Evolutionary conservation across 2,888 invertebrate species (phyloP).

Genomic region (Ypsolopha sequella): DNA sequence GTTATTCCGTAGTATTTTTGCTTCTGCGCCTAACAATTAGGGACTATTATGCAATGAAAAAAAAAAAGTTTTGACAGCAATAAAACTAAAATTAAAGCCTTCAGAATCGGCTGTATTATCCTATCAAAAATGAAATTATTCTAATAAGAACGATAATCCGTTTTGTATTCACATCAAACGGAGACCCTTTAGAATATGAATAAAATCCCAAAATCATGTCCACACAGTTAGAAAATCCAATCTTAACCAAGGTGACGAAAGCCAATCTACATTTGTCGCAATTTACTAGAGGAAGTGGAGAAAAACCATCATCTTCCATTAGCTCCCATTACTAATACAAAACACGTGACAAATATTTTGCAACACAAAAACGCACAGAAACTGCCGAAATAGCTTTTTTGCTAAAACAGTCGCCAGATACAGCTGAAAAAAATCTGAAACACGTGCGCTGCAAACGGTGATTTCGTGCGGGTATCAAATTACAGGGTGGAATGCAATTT

Average conservation of each 20-base stretch:
- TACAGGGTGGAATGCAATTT: slow-evolving; percentile 30
- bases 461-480: slow-evolving; percentile 62
- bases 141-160: too few species aligned
- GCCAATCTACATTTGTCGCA: slow-evolving; percentile 37
- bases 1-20: too few species aligned
- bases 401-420: slow-evolving; percentile 8
- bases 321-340: slow-evolving; percentile 49
- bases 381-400: slow-evolving; percentile 10
- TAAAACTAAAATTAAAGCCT: too few species aligned
- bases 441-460: slow-evolving; percentile 49
- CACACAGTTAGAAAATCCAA: too few species aligned
- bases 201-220: too few species aligned
- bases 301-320: slow-evolving; percentile 44
- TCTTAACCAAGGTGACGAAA: background rate
- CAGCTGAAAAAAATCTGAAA: slow-evolving; percentile 1
- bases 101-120: too few species aligned
- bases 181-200: too few species aligned
- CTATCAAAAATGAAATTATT: too few species aligned
- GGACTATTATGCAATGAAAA: too few species aligned
- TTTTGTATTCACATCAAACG: too few species aligned
- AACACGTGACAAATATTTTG: slow-evolving; percentile 44
- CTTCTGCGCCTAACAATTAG: too few species aligned
- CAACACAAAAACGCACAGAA: slow-evolving; percentile 19
- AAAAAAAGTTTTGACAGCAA: too few species aligned
- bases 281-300: slow-evolving; percentile 45